Percentiles rank a stretch among this genome's conserved stretches.
phyloP scores from a whole-genome alignment of 2,888 invertebrate species.

The Anarsia innoxiella region DNA sequence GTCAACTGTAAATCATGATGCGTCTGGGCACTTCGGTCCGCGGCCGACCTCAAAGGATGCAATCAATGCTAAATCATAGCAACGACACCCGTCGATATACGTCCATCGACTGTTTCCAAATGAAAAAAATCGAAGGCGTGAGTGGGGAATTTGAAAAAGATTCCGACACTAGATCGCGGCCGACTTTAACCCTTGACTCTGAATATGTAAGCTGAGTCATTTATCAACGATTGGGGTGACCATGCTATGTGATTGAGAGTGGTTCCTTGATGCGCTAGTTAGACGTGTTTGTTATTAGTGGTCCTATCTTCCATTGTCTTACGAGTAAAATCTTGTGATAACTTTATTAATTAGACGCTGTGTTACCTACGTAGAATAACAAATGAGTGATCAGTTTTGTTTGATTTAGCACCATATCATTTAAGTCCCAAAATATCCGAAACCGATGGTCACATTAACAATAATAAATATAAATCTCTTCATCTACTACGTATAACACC shows the following conservation, averaged over 20 bases:
- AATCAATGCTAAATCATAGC: constrained; percentile 66
- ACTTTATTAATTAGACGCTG: no score
- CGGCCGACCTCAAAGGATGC: constrained; percentile 51
- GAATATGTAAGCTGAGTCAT: constrained; percentile 62
- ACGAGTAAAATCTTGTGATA: no score
- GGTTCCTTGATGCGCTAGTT: no score
- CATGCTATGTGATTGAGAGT: constrained; percentile 26
- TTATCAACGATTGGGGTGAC: constrained; percentile 59
- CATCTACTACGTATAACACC: constrained; percentile 55
- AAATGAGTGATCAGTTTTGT: no score
- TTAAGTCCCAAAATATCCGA: no score
- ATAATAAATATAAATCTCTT: constrained; percentile 72
- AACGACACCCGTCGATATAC: constrained; percentile 14
- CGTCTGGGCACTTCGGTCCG: constrained; percentile 21
- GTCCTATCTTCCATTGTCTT: no score
- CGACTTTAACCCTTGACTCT: constrained; percentile 62
- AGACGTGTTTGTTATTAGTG: no score
- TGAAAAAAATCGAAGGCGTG: constrained; percentile 41
- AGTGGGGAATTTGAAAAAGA: constrained; percentile 49
- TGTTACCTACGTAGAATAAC: no score
- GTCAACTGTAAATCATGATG: constrained; percentile 59
- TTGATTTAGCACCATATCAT: no score
- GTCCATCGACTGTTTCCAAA: constrained; percentile 44
- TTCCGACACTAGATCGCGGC: constrained; percentile 57
- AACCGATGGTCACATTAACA: constrained; percentile 41